Base-by-base conservation (phyloP, 2,888 invertebrate species). In the Coecobrya sp. region DNA sequence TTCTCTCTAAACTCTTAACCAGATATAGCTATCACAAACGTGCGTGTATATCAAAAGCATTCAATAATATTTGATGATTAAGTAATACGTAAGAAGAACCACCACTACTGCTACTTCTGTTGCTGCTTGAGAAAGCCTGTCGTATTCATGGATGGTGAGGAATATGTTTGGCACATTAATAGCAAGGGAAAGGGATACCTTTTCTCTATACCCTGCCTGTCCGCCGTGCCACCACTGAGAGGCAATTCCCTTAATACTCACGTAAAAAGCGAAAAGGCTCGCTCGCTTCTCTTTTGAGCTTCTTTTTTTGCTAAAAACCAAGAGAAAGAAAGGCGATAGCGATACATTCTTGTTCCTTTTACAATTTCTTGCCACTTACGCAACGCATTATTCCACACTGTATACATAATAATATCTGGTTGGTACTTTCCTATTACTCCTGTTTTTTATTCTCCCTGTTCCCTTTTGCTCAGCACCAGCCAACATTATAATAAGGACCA, bases 171-270 rank as follows among this genome's bases (percentile, higher is more conserved):
- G 42, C 7, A 19, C n/a, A 45, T 73, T n/a, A 73, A 73, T 45
- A 19, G 8, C 11, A 68, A 52, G 36, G 4, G 52, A 11, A 52
- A 59, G 30, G 19, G 81, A 30, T 52, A 55, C 52, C 65, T 25
- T 62, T 3, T 0, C 8, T 19, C 22, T n/a, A 7, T 62, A 22
- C 22, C 22, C 2, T 62, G 22, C 76, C 22, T n/a, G 30, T 36
- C 36, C 10, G 36, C 11, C 5, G 22, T 86, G 68, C 65, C 25
- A 49, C 76, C 42, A 49, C 76, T 22, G 22, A 13, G 45, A 86
- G 11, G 22, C 86, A 59, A 82, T 89, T 89, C 89, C 73, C 84
- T 90, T 85, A 73, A 76, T 89, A 84, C 85, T 70, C 73, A 4
- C 27, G 19, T 30, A 30, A 79, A n/a, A 65, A 62, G 36, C 8